Percentiles rank a stretch among this genome's conserved stretches.
Conservation (phyloP, 2,888 invertebrate genomes). For the Aspidiotus destructor region DNA sequence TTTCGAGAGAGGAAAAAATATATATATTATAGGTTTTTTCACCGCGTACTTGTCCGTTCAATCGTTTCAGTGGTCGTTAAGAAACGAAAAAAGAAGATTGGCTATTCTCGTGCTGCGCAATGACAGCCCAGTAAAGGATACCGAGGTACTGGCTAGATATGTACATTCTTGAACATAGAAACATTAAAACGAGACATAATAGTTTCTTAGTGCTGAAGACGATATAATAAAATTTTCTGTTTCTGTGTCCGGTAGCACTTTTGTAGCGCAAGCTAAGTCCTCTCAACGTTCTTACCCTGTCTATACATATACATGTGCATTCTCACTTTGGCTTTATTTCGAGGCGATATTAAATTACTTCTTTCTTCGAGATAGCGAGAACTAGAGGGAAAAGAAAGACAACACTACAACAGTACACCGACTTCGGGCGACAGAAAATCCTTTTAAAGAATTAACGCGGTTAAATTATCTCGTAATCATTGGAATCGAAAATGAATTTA, state of each 20-base stretch:
- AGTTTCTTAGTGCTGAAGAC: constrained; percentile 19
- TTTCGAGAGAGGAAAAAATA: neutral
- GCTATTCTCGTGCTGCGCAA: neutral
- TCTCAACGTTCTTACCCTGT: too few species aligned
- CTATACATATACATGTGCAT: too few species aligned
- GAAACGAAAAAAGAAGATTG: neutral
- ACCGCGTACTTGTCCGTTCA: neutral
- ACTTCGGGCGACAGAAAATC: constrained; percentile 16
- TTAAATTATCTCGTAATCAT: constrained; percentile 24
- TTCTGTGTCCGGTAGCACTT: too few species aligned
- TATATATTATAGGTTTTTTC: neutral
- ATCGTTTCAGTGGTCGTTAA: constrained; percentile 1
- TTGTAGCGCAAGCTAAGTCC: too few species aligned
- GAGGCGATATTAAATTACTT: constrained; percentile 1
- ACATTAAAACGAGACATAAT: constrained; percentile 26
- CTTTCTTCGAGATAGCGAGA: neutral
- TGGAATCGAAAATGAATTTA: constrained; percentile 23
- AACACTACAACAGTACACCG: neutral
- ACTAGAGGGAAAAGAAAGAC: too few species aligned
- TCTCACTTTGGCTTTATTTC: neutral
- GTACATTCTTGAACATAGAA: constrained; percentile 20
- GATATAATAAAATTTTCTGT: constrained; percentile 23
- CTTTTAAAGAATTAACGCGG: constrained; percentile 17
- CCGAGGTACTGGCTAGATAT: too few species aligned
- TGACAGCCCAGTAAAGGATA: too few species aligned